A percentile compares a stretch with the other conserved stretches of the same genome.
Evolutionary conservation across 2,113 vertebrate genomes (phyloP).

Genomic region (Chunga burmeisteri): DNA sequence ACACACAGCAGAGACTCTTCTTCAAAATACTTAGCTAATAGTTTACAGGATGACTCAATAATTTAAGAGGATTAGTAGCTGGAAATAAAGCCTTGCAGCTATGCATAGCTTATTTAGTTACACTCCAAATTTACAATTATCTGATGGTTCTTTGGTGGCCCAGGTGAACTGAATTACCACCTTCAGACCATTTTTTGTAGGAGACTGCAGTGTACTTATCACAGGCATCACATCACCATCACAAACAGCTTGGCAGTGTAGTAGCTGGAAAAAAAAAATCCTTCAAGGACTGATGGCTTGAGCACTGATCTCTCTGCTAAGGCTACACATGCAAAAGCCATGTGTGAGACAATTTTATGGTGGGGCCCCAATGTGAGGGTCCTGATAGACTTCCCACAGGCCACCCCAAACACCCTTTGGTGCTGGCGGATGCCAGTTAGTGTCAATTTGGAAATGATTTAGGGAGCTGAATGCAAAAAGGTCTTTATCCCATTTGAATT

Average conservation of each 20-base stretch:
- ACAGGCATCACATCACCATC: neutral
- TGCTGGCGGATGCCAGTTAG: neutral
- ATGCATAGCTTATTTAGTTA: constrained; percentile 30
- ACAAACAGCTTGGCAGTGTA: neutral
- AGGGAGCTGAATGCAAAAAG: neutral
- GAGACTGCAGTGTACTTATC: neutral
- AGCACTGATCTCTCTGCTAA: neutral
- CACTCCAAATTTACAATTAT: constrained; percentile 46
- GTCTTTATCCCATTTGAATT: neutral
- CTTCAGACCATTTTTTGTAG: neutral
- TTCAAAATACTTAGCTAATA: constrained; percentile 51
- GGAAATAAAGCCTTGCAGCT: constrained; percentile 51
- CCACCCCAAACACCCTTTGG: neutral
- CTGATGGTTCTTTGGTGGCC: constrained; percentile 26
- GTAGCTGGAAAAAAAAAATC: neutral
- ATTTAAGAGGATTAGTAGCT: constrained; percentile 63
- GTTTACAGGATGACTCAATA: constrained; percentile 45
- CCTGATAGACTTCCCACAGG: neutral
- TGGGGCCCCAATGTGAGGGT: neutral
- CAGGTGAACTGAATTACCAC: constrained; percentile 38
- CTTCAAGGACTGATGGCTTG: neutral
- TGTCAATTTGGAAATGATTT: neutral
- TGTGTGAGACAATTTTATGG: neutral
- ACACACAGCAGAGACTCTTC: constrained; percentile 12
- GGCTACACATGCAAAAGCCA: neutral